Evolutionary conservation across 2,113 vertebrate species (phyloP).

Genomic region (Geococcyx californianus): DNA sequence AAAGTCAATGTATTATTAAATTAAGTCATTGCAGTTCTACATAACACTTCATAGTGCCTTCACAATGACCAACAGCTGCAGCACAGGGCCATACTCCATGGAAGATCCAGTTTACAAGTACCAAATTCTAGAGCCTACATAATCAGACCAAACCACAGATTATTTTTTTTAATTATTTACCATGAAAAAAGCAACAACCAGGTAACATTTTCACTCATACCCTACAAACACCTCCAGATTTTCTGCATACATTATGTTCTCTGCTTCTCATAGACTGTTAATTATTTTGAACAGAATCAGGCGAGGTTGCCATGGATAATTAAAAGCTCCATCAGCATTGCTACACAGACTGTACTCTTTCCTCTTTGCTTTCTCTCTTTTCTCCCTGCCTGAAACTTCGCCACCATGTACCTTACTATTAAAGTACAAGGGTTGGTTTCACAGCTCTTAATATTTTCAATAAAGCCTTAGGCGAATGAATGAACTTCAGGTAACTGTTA

Average conservation of each 20-base stretch:
- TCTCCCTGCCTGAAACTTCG: not conserved
- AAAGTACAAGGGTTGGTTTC: not conserved
- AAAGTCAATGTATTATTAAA: not conserved
- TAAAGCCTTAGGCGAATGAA: not conserved
- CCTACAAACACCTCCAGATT: not conserved
- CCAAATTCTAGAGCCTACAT: not conserved
- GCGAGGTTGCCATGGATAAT: not conserved
- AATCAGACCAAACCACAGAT: not conserved
- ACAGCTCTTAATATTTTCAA: not conserved
- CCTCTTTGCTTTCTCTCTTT: not conserved
- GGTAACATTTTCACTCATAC: not conserved
- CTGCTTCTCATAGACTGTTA: not conserved
- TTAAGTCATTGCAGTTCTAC: not conserved
- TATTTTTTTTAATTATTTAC: not conserved
- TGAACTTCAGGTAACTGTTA: not conserved
- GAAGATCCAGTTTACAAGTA: not conserved
- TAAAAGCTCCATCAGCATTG: not conserved
- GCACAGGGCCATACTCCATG: not conserved
- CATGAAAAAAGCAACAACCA: not conserved
- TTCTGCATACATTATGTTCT: not conserved
- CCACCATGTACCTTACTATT: not conserved
- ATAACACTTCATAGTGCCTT: not conserved
- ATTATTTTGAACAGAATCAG: not conserved
- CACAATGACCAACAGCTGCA: rapidly evolving
- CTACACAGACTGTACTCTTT: not conserved